Percentiles rank a stretch among this genome's conserved stretches.
Conservation (phyloP, 2,888 invertebrate species). For the Leucoma salicis region DNA sequence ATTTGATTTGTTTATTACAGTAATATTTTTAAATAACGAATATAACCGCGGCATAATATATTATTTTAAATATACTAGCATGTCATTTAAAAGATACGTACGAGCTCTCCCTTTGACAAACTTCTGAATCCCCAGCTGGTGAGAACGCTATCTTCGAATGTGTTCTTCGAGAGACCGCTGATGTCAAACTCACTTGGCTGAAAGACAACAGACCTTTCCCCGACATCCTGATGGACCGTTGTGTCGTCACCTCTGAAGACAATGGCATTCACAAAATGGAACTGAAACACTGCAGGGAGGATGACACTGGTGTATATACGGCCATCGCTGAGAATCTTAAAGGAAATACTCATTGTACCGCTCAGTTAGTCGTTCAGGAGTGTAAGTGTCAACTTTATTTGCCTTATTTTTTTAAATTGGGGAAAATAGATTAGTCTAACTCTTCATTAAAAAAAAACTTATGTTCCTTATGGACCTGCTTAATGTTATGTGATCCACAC, state of each 20-base stretch:
- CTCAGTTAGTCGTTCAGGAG: slow-evolving; percentile 92
- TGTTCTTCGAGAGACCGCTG: slow-evolving; percentile 83
- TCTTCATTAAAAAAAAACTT: too few relatives aligned
- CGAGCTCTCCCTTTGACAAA: slow-evolving; percentile 54
- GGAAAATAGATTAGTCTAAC: slow-evolving; percentile 4
- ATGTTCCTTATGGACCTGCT: background rate
- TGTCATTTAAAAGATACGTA: slow-evolving; percentile 41
- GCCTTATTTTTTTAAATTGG: background rate
- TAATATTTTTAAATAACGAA: background rate
- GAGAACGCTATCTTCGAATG: slow-evolving; percentile 92
- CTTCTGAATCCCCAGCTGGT: slow-evolving; percentile 85
- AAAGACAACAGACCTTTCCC: slow-evolving; percentile 93
- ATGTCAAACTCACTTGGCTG: slow-evolving; percentile 89
- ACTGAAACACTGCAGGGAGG: slow-evolving; percentile 87
- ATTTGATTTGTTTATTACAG: background rate
- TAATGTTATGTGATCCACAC: background rate
- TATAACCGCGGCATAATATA: background rate
- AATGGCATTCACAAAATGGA: slow-evolving; percentile 85
- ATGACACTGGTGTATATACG: slow-evolving; percentile 94
- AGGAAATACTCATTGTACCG: slow-evolving; percentile 92
- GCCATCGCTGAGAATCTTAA: slow-evolving; percentile 91
- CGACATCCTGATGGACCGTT: slow-evolving; percentile 88
- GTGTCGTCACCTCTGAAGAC: slow-evolving; percentile 82
- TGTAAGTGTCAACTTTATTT: slow-evolving; percentile 80
- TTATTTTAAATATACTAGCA: background rate